Evolutionary conservation across 2,888 invertebrate genomes (phyloP), one percentile per base, ranked within the genome.

Genomic region (Eupeodes latifasciatus): DNA sequence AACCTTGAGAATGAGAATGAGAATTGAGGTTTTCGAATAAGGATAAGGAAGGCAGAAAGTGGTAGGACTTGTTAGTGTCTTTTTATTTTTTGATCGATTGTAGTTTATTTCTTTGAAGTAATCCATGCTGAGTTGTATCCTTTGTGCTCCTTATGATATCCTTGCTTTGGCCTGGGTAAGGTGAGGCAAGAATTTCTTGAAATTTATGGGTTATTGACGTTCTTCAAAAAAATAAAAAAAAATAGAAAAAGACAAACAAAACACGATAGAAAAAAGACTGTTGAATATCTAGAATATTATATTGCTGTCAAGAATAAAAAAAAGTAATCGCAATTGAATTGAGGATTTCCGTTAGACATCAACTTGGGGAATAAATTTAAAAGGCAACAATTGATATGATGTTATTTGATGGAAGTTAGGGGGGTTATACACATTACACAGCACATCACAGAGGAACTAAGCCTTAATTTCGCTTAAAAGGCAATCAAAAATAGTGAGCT

Each of bases 101-200:
- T 72, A 72, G 72, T 72, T 72, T 72, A 59, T 72, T 72, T 72
- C 72, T 72, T 72, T 72, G 72, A 72, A 59, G 72, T 47, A 72
- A 72, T 44, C 57, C 72, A 59, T 59, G 71, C 71, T 71, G 47
- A 59, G 59, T 59, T 59, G 72, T 57, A 59, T 72, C 72, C 47
- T 59, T 9, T 72, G n/a, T 44, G 57, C 59, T 71, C 9, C 14
- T 16, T 44, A n/a, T 27, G 16, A 51, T 34, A 51, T 72, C 14
- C 10, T 53, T 40, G 27, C 27, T 2, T 27, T 27, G 27, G 27
- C 27, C 27, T 27, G 27, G 19, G 27, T 27, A 71, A 55, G 72
- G 72, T 72, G 57, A 47, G 47, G 47, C 19, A 59, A 11, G 59
- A 72, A 59, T 55, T 40, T 27, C 40, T 55, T 55, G 40, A 47